phyloP scores from a whole-genome alignment of 2,113 vertebrate species.

The Heloderma charlesbogerti region DNA sequence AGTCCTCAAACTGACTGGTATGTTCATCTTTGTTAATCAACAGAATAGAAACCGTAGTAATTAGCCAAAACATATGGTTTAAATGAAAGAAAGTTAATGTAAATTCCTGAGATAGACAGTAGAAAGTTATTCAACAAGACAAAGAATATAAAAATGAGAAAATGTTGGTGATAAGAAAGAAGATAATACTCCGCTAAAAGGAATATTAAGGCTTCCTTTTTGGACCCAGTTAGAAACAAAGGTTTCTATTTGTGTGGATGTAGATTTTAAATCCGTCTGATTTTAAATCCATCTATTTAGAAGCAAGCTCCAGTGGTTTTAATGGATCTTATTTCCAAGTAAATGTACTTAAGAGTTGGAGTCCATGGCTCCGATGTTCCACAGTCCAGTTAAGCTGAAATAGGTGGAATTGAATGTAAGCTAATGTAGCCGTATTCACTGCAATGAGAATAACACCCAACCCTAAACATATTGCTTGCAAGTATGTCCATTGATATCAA shows the following conservation, averaged over 20 bases:
- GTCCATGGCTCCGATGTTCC: neutral
- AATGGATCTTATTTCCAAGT: neutral
- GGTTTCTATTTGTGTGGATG: neutral
- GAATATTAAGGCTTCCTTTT: neutral
- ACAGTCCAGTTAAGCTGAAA: neutral
- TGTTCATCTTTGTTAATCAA: constrained; percentile 4
- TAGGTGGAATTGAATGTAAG: constrained; percentile 33
- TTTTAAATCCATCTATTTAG: neutral
- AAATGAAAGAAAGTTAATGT: neutral
- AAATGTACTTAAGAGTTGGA: neutral
- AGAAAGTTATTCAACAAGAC: constrained; percentile 30
- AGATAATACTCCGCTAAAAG: constrained; percentile 1
- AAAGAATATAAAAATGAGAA: constrained; percentile 19
- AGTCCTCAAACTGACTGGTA: neutral
- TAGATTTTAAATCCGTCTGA: neutral
- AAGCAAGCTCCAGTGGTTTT: neutral
- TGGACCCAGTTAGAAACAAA: neutral
- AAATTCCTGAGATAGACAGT: constrained; percentile 12
- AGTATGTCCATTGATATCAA: neutral
- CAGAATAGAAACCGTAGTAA: constrained; percentile 16
- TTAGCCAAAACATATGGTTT: constrained; percentile 38
- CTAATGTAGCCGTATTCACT: constrained; percentile 7
- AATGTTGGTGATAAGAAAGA: neutral
- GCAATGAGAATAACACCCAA: neutral
- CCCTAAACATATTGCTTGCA: neutral